A percentile compares a stretch with the other conserved stretches of the same genome.
Conservation (phyloP, 2,888 invertebrate genomes). For the Epicampocera succincta region DNA sequence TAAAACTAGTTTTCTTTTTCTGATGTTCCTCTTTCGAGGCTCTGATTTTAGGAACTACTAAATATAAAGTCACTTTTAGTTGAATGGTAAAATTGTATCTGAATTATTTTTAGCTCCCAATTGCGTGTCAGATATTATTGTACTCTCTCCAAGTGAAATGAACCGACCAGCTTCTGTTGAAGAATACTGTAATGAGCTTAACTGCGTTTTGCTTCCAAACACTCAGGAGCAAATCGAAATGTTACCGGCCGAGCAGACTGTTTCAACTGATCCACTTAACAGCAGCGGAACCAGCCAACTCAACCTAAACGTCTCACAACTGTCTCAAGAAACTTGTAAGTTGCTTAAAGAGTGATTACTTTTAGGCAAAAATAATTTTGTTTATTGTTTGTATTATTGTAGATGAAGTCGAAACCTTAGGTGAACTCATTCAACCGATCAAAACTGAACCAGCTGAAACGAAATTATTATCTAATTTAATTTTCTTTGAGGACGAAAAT, state of each 20-base stretch:
- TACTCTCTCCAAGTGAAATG: neutral
- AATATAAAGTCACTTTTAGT: too few relatives aligned
- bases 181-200: neutral
- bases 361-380: neutral
- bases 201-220: constrained; percentile 45
- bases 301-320: constrained; percentile 5
- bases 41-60: too few relatives aligned
- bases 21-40: too few relatives aligned
- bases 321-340: constrained; percentile 12
- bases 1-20: too few relatives aligned
- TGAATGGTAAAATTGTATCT: too few relatives aligned
- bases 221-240: constrained; percentile 56
- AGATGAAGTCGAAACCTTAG: constrained; percentile 12
- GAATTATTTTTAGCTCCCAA: neutral
- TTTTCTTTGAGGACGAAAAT: constrained; percentile 45
- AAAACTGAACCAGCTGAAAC: constrained; percentile 31
- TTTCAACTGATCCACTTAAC: constrained; percentile 34
- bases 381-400: too few relatives aligned
- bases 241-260: constrained; percentile 25
- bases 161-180: neutral
- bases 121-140: neutral
- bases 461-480: constrained; percentile 34
- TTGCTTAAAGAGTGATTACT: neutral
- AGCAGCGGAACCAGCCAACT: neutral
- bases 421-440: neutral